A percentile compares a stretch with the other conserved stretches of the same genome.
Conservation (phyloP, 1,140 invertebrate genomes). For the Danaus melanippus region DNA sequence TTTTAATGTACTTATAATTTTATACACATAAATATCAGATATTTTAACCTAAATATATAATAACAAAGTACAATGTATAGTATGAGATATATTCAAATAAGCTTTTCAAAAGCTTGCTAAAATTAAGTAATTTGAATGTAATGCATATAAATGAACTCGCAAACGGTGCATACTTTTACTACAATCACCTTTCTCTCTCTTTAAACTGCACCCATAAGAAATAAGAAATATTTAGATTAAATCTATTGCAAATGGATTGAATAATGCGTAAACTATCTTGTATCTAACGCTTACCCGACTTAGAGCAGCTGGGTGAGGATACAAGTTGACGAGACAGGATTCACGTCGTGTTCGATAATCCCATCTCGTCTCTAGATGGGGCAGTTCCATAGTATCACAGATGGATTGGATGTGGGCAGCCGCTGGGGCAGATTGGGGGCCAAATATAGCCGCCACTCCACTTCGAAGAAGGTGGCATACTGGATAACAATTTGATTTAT, state of each 20-base stretch:
- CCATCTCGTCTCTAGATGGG: conserved; percentile 95
- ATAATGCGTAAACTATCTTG: not conserved
- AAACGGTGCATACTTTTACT: too few relatives aligned
- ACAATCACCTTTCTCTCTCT: too few relatives aligned
- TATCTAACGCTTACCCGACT: conserved; percentile 80
- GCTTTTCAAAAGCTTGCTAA: not conserved
- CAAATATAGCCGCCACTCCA: conserved; percentile 94
- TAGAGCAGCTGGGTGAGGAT: conserved; percentile 91
- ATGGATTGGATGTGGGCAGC: conserved; percentile 95
- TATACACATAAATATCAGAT: too few relatives aligned
- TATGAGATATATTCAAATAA: too few relatives aligned
- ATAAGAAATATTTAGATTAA: too few relatives aligned
- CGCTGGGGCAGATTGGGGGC: conserved; percentile 90
- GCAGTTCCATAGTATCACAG: conserved; percentile 95
- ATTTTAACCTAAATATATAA: too few relatives aligned
- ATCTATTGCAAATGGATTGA: not conserved
- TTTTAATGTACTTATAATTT: too few relatives aligned
- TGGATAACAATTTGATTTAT: conserved; percentile 50
- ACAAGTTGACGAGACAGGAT: conserved; percentile 94
- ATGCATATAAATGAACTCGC: too few relatives aligned
- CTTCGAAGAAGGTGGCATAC: conserved; percentile 90
- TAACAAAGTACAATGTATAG: too few relatives aligned
- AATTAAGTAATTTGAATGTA: not conserved
- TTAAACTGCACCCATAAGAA: too few relatives aligned
- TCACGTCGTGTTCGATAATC: conserved; percentile 89